Percentiles rank a stretch among this genome's conserved stretches.
phyloP scores from a whole-genome alignment of 2,113 vertebrate genomes.

The Perognathus longimembris region DNA sequence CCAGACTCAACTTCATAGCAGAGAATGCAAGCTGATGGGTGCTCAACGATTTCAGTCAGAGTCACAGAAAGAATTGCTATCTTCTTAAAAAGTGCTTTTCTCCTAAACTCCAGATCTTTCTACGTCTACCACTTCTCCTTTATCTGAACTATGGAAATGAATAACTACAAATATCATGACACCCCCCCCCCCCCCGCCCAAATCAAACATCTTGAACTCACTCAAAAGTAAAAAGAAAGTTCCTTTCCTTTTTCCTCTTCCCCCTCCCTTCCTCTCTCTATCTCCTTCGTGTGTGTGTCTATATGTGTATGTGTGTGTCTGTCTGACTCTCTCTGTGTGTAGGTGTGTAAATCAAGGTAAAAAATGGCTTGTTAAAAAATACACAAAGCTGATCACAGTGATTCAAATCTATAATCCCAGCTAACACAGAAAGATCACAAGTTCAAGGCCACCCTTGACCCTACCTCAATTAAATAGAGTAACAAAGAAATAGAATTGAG shows the following conservation, averaged over 20 bases:
- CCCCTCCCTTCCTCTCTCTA: no score
- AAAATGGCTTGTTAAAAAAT: conserved; percentile 46
- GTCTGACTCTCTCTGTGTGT: no score
- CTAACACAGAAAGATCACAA: no score
- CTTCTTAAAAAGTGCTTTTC: background rate
- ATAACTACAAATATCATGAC: background rate
- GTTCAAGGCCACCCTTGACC: no score
- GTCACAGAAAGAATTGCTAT: background rate
- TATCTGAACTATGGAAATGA: no score
- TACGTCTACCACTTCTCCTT: background rate
- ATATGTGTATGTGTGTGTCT: no score
- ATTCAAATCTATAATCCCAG: no score
- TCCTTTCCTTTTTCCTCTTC: no score
- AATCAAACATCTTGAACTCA: background rate
- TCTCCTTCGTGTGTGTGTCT: no score
- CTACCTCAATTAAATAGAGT: no score
- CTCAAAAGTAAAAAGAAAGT: conserved; percentile 55
- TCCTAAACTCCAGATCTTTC: background rate
- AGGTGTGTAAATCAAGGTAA: conserved; percentile 45
- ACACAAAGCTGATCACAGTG: no score
- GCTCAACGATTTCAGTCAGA: background rate
- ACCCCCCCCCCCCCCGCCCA: background rate
- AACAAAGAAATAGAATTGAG: no score
- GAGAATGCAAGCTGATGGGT: background rate
- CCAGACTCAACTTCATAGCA: background rate